Evolutionary conservation across 2,888 invertebrate genomes (phyloP), one percentile per base, ranked within the genome.

Genomic region (Entomobrya multifasciata): DNA sequence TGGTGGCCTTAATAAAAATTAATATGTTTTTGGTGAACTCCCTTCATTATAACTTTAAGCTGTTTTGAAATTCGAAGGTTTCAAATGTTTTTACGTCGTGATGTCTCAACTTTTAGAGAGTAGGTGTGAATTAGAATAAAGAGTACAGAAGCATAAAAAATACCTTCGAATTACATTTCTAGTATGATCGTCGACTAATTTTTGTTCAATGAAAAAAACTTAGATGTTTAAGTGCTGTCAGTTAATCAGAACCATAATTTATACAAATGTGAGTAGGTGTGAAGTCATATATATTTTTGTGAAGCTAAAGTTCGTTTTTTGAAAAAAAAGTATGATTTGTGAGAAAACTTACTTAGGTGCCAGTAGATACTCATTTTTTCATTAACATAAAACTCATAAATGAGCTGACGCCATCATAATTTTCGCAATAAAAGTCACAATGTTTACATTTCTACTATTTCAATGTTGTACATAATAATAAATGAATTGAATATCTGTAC

Each of bases 81-180:
- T 17, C 52, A 52, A 52, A 52, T 52, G 22, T 65, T 25, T 1
- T 67, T 25, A 72, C 49, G 52, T 27, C 49, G 13, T 20, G n/a
- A 0, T 22, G 11, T 81, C 70, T 84, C 79, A 77, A 83, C 83
- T 90, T 90, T 90, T 90, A 89, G 90, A 90, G 82, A 27, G 86
- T 90, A 90, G 88, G 90, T 90, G 90, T 88, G 89, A 90, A 90
- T 88, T 55, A 82, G 27, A 67, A 44, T 27, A 44, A n/a, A 70
- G 36, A 36, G 3, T 17, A 47, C 44, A 25, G 22, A 27, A 47
- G 10, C 27, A n/a, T 3, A 10, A 60, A 27, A n/a, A 15, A 3
- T 49, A 36, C 4, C 36, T 6, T 36, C 36, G 8, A 15, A 49
- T 49, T 15, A n/a, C 2, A 15, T 49, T 44, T 44, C 11, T 11